Evolutionary conservation across 2,888 invertebrate genomes (phyloP), one percentile per base, ranked within the genome.

Genomic region (Malthinus seriepunctatus): DNA sequence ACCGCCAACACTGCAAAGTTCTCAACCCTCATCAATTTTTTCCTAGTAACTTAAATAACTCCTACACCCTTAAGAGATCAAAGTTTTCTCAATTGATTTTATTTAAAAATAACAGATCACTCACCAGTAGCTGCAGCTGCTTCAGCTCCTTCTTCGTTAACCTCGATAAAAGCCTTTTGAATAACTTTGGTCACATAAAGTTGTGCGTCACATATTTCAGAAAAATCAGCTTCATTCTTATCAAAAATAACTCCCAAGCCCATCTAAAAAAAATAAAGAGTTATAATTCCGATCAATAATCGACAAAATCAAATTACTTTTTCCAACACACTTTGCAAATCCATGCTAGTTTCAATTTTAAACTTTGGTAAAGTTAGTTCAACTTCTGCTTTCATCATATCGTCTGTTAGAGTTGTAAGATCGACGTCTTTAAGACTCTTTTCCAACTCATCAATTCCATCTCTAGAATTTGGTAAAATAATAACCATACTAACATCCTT

Each of bases 71-170:
- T 23, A 23, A 3, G 23, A 23, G 2, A 3, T 23, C 2, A 23
- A 23, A 23, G 23, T 23, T 23, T 23, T 23, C 23, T 5, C 23
- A 23, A 23, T 23, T 23, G 2, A 23, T 5, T n/a, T n/a, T n/a
- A n/a, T n/a, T n/a, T 38, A 12, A 12, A 12, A 11, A 2, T 1
- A 42, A 23, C 15, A 71, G 69, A 47, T 57, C 51, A 79, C 84
- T 82, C 79, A 91, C 92, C 90, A 52, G 92, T 91, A 10, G 90
- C 91, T 2, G 93, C 91, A 35, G 93, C 88, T 0, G 91, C 90
- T 73, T 93, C 93, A 1, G 91, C 89, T 0, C 95, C 95, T 71
- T 93, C 90, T 74, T 95, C 95, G 74, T 92, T 90, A 0, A 95
- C 90, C 71, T 91, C 90, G 67, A 95, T 88, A 70, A 89, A 91